Base-by-base conservation (phyloP, 1,140 invertebrate genomes). In the Hesperophylax magnus region DNA sequence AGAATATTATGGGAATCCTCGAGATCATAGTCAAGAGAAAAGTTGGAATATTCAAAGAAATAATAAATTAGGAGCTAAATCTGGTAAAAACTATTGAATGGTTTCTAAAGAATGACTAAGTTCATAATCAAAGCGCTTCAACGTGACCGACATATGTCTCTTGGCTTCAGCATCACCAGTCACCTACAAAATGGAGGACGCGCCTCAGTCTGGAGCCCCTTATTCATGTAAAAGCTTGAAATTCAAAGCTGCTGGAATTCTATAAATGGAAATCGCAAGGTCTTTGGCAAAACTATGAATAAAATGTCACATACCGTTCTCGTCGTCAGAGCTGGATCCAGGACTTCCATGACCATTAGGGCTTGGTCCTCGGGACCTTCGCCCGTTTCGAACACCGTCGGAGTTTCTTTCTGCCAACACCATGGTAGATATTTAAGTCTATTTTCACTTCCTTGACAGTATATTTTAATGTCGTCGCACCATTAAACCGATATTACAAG, bases 331-430 rank as follows among this genome's bases (percentile, higher is more conserved):
- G 85, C 94, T 95, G 65, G 93, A 93, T 83, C 95, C 94, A 65
- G 95, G 94, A 85, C 92, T 93, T 85, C 92, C 92, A 89, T 96
- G 94, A 82, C 94, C 95, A 92, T 96, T 97, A 79, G 96, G 96
- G 91, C 95, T 97, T 86, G 96, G 95, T 86, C 96, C 96, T 86
- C 95, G 92, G 82, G 96, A 97, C 88, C 95, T 93, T 84, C 95
- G 93, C 63, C 96, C 96, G 89, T 97, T 97, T 86, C 95, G 91
- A 81, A 94, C 94, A 82, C 94, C 94, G 92, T 96, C 96, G 78
- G 96, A 92, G 89, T 94, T 96, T 90, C 95, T 94, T 87, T 97
- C 96, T 14, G 96, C 95, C 87, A 97, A 92, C 86, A 97, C 96
- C 96, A 97, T 97, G 87, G 89, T 77, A 22, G 54, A 58, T 61